Conservation (phyloP, 2,113 vertebrate species). For the Pseudorhombus dupliciocellatus region DNA sequence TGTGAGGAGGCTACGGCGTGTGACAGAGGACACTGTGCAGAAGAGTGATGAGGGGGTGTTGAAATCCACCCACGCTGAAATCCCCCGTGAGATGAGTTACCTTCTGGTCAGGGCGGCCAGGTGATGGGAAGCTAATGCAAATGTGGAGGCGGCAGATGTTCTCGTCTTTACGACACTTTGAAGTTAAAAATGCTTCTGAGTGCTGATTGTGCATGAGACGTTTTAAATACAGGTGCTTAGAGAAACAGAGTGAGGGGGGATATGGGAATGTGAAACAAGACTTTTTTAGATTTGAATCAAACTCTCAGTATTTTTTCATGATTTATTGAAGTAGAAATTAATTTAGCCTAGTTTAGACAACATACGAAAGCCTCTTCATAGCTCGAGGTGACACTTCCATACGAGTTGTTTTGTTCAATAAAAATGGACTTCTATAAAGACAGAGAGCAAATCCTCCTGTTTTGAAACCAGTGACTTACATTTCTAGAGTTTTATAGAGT, state of each 20-base stretch:
- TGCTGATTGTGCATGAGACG: slow-evolving; percentile 30
- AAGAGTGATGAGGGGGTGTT: slow-evolving; percentile 54
- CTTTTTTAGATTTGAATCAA: not conserved
- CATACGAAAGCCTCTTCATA: not conserved
- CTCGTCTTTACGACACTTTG: slow-evolving; percentile 53
- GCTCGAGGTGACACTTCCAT: not conserved
- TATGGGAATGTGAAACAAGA: not conserved
- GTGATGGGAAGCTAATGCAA: slow-evolving; percentile 53
- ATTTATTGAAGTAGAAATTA: not conserved
- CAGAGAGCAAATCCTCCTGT: too few species aligned
- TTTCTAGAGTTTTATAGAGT: too few species aligned
- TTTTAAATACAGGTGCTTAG: not conserved
- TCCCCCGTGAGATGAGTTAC: slow-evolving; percentile 47
- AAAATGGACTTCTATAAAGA: too few species aligned
- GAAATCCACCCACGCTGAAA: slow-evolving; percentile 42
- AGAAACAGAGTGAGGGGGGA: too few species aligned
- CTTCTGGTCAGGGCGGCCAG: slow-evolving; percentile 62
- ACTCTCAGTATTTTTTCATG: too few species aligned
- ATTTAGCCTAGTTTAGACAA: not conserved
- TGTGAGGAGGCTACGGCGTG: slow-evolving; percentile 39
- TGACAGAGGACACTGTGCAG: slow-evolving; percentile 50
- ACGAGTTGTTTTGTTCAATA: not conserved
- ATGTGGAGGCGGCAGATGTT: slow-evolving; percentile 73
- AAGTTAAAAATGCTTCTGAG: slow-evolving; percentile 50
- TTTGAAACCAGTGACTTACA: too few species aligned